Conservation (phyloP, 2,797 vertebrate genomes). For the Darevskia mixta region DNA sequence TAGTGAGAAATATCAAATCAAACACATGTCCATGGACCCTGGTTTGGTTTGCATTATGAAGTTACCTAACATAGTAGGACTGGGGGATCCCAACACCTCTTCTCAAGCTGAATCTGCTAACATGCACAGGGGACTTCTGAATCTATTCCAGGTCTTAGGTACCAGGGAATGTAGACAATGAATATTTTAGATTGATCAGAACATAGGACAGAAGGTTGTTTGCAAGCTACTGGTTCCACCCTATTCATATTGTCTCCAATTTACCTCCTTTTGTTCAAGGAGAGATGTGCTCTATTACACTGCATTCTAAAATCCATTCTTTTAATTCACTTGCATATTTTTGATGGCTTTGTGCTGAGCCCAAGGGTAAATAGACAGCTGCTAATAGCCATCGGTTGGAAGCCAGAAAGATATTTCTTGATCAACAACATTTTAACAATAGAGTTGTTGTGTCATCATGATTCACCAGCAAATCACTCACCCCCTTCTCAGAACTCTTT, state of each 20-base stretch:
- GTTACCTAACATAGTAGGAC: not conserved
- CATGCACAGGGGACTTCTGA: not conserved
- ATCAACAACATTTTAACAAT: constrained; percentile 27
- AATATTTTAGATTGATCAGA: not conserved
- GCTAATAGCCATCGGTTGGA: constrained; percentile 7
- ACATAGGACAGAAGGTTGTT: not conserved
- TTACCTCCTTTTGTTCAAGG: not conserved
- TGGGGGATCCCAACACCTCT: not conserved
- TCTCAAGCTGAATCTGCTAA: not conserved
- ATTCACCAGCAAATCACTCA: constrained; percentile 21
- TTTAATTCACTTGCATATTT: not conserved
- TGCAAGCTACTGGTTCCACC: not conserved
- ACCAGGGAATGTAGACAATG: not conserved
- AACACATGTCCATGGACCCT: not conserved
- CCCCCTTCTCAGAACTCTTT: constrained; percentile 26
- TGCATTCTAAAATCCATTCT: no score
- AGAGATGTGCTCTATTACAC: not conserved
- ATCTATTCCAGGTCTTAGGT: not conserved
- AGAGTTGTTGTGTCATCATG: not conserved
- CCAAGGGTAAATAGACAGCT: constrained; percentile 2
- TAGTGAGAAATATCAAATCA: not conserved
- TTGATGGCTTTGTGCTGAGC: constrained; percentile 18
- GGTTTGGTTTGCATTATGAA: not conserved
- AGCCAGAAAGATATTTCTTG: constrained; percentile 1
- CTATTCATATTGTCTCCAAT: not conserved